Evolutionary conservation across 1,140 invertebrate species (phyloP).

Genomic region (Meloidogyne chitwoodi): DNA sequence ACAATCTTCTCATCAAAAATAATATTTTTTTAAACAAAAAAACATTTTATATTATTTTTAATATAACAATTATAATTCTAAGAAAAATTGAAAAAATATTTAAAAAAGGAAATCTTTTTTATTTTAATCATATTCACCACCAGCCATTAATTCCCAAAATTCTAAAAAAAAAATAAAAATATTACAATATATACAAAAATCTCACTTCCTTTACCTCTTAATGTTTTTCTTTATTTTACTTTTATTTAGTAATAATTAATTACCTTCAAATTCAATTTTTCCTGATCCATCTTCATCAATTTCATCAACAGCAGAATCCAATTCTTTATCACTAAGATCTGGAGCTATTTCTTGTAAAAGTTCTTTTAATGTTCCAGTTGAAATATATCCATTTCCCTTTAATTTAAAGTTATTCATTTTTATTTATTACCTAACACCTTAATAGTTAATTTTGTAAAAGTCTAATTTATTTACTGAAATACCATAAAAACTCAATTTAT

Average conservation of each 20-base stretch:
- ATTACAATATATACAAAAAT: no score
- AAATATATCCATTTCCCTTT: constrained; percentile 54
- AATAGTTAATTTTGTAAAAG: no score
- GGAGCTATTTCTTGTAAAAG: constrained; percentile 52
- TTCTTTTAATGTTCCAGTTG: constrained; percentile 52
- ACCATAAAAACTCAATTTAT: no score
- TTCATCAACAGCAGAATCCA: constrained; percentile 53
- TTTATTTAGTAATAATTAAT: neutral
- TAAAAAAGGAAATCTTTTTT: neutral
- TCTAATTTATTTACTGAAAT: no score
- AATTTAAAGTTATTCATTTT: no score
- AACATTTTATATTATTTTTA: neutral
- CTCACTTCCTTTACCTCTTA: no score
- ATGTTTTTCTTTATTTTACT: neutral
- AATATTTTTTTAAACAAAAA: neutral
- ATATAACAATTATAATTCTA: neutral
- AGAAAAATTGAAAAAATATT: no score
- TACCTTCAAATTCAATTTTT: constrained; percentile 55
- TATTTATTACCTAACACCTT: no score
- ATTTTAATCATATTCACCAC: neutral
- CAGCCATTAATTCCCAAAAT: neutral
- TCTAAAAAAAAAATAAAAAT: neutral
- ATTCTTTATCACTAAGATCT: constrained; percentile 50
- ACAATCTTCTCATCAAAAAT: neutral
- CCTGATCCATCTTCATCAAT: constrained; percentile 56